phyloP scores from a whole-genome alignment of 1,140 invertebrate genomes.

The Sinonovacula constricta region DNA sequence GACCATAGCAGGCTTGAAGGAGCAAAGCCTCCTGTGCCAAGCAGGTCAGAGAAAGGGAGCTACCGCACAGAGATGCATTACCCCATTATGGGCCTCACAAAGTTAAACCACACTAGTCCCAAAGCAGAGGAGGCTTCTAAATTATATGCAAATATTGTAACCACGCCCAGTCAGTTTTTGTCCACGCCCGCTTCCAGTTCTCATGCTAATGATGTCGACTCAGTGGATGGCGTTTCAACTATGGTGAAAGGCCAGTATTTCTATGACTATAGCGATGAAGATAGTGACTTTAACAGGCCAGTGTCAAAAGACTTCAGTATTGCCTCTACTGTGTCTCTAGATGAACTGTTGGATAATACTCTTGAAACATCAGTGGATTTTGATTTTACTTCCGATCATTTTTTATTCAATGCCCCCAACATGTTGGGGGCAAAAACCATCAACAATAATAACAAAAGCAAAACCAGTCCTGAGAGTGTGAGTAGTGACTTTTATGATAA shows the following conservation, averaged over 20 bases:
- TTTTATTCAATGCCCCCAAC: constrained; percentile 42
- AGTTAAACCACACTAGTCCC: constrained; percentile 38
- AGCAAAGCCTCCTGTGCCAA: constrained; percentile 15
- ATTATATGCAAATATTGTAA: constrained; percentile 41
- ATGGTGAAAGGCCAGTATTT: constrained; percentile 66
- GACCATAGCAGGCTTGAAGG: neutral
- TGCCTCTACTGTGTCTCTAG: constrained; percentile 69
- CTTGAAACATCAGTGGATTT: constrained; percentile 65
- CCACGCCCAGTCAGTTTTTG: constrained; percentile 18
- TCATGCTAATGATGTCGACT: neutral
- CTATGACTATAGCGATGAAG: constrained; percentile 75
- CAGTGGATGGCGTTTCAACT: constrained; percentile 26
- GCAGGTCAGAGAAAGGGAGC: constrained; percentile 10
- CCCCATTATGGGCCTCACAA: constrained; percentile 43
- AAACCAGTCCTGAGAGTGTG: too few relatives aligned
- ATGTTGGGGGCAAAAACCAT: constrained; percentile 8
- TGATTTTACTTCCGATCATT: constrained; percentile 67
- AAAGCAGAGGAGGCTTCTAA: constrained; percentile 27
- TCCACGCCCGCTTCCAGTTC: neutral
- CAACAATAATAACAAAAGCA: neutral
- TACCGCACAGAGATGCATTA: constrained; percentile 19
- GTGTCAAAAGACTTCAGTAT: constrained; percentile 65
- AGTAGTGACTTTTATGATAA: too few relatives aligned
- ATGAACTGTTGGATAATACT: constrained; percentile 70
- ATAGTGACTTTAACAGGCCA: constrained; percentile 70